Base-by-base conservation (phyloP, 1,140 invertebrate species). In the Pachyrhynchus sulphureomaculatus region DNA sequence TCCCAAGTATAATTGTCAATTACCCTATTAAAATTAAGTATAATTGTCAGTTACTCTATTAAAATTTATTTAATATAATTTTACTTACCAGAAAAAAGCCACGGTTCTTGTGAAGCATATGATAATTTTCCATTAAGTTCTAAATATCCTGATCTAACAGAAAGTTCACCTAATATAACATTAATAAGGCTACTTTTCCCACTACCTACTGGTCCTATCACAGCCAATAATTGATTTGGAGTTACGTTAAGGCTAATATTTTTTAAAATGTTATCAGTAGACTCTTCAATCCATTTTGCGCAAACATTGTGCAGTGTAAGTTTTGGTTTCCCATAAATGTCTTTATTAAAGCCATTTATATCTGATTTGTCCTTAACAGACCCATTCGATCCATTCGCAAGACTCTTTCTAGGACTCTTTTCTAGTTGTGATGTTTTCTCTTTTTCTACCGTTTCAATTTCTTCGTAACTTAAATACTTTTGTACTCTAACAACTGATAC, bases 141-240 rank as follows among this genome's bases (percentile, higher is more conserved):
- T 0, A 95, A 21, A n/a, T 58, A 76, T 1, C 92, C 92, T 0
- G 75, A 70, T 0, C 69, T 74, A 2, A 88, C 64, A 15, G 87
- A 84, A 32, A 93, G 71, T 75, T 95, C 92, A 24, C 83, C 80
- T 0, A 94, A 77, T 54, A 94, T 80, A 0, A 84, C 80, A 67
- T 92, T 81, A 0, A 92, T 73, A 1, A 92, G 66, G 0, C 88
- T 91, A 23, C 85, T 88, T 80, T 95, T 95, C 12, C 92, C 91
- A 10, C 88, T 82, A 12, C 92, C 92, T 15, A 95, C 89, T 36
- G 88, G 83, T 20, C 92, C 93, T 48, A 92, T 85, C 0, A 93
- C 75, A n/a, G 87, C 87, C 33, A 88, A 69, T 39, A 92, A 80
- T 72, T 90, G 80, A 55, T 65, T 68, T 4, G 65, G 55, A 24